phyloP scores from a whole-genome alignment of 2,888 invertebrate species.

The Drosophila neotestacea region DNA sequence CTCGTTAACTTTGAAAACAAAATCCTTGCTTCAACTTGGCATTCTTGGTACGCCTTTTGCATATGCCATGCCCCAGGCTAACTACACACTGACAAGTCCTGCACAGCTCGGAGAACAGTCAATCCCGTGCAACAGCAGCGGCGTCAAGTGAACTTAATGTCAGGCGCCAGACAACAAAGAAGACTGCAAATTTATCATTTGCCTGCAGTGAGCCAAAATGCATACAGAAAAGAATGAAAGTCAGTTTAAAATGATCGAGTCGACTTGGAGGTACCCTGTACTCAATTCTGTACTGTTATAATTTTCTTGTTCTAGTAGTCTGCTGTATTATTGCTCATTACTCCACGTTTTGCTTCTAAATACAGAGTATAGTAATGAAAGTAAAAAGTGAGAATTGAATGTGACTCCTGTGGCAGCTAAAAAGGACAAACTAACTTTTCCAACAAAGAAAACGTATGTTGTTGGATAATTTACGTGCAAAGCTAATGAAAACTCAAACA shows the following conservation, averaged over 20 bases:
- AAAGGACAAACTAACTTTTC: slow-evolving; percentile 36
- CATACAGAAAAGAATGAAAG: slow-evolving; percentile 8
- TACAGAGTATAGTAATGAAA: slow-evolving; percentile 10
- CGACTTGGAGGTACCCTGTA: not conserved
- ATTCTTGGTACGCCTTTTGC: slow-evolving; percentile 42
- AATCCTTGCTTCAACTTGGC: slow-evolving; percentile 55
- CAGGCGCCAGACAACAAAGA: slow-evolving; percentile 74
- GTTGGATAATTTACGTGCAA: slow-evolving; percentile 32
- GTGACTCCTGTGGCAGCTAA: slow-evolving; percentile 21
- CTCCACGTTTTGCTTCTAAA: not conserved
- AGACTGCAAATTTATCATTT: slow-evolving; percentile 72
- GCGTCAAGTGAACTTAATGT: slow-evolving; percentile 55
- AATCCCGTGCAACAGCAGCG: slow-evolving; percentile 57
- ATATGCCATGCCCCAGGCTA: slow-evolving; percentile 44
- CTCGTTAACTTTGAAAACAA: slow-evolving; percentile 64
- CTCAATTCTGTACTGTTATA: not conserved
- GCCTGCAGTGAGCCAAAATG: slow-evolving; percentile 55
- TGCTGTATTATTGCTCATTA: not conserved
- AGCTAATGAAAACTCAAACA: slow-evolving; percentile 38
- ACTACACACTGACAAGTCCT: slow-evolving; percentile 26
- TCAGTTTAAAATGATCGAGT: not conserved
- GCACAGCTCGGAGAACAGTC: slow-evolving; percentile 37
- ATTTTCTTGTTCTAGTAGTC: not conserved
- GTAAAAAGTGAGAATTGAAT: slow-evolving; percentile 11
- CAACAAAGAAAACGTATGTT: slow-evolving; percentile 10